Evolutionary conservation across 2,888 invertebrate species (phyloP).

Genomic region (Ornithoptera priamus): DNA sequence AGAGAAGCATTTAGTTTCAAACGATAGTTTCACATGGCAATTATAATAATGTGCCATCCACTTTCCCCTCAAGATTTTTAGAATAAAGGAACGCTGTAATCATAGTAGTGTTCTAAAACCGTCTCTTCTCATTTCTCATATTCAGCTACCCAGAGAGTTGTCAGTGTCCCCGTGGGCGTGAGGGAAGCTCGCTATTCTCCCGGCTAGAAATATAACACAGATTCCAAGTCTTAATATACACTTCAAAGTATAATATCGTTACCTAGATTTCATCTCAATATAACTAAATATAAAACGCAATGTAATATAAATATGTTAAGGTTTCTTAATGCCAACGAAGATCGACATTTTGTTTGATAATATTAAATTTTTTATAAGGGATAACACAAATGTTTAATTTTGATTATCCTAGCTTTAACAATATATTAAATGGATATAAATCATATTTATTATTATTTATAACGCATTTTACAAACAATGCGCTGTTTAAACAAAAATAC

Average conservation of each 20-base stretch:
- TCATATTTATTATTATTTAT: too few relatives aligned
- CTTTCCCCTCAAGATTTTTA: constrained; percentile 15
- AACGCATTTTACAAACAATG: too few relatives aligned
- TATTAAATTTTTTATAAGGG: not conserved
- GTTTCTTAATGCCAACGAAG: not conserved
- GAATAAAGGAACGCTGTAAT: constrained; percentile 16
- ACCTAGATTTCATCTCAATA: not conserved
- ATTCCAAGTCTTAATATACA: not conserved
- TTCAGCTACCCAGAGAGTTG: constrained; percentile 1
- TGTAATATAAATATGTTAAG: not conserved
- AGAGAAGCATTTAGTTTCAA: constrained; percentile 8
- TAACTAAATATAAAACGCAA: not conserved
- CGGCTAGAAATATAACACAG: not conserved
- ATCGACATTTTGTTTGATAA: not conserved
- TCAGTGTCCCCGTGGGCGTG: not conserved
- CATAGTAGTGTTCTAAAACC: constrained; percentile 13
- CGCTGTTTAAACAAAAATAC: too few relatives aligned
- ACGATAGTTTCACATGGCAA: constrained; percentile 17
- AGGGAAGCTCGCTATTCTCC: not conserved
- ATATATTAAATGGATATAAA: too few relatives aligned
- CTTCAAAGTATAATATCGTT: constrained; percentile 2
- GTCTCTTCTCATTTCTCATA: constrained; percentile 14
- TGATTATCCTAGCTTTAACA: not conserved
- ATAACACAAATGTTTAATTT: not conserved
- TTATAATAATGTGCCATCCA: constrained; percentile 16